Percentiles rank a stretch among this genome's conserved stretches.
Conservation (phyloP, 2,797 vertebrate genomes). For the Silurus aristotelis region DNA sequence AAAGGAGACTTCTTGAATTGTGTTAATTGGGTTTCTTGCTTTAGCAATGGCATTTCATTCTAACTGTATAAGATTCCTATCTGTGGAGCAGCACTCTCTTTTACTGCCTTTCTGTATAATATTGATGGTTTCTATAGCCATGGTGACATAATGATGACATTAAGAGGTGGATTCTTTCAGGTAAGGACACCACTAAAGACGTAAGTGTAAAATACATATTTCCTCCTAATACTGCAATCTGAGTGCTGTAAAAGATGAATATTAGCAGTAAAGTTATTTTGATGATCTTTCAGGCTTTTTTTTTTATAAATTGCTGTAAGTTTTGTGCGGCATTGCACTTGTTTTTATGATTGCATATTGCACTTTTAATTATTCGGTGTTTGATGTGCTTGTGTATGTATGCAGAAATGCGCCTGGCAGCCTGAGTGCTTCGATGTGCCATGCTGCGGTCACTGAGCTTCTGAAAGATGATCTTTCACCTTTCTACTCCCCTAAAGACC, state of each 20-base stretch:
- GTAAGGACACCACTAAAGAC: too few relatives aligned
- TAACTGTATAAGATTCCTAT: too few relatives aligned
- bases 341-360: not conserved
- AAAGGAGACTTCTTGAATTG: too few relatives aligned
- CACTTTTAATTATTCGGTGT: not conserved
- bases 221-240: not conserved
- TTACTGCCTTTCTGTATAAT: too few relatives aligned
- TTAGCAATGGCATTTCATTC: too few relatives aligned
- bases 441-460: constrained; percentile 75
- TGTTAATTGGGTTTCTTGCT: too few relatives aligned
- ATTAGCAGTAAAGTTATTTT: not conserved
- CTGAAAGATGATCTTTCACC: constrained; percentile 79
- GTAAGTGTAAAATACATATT: too few relatives aligned
- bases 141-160: too few relatives aligned
- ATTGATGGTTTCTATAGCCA: too few relatives aligned
- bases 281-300: not conserved
- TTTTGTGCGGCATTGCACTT: not conserved
- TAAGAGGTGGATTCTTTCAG: too few relatives aligned
- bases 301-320: not conserved
- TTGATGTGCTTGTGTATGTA: not conserved
- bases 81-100: too few relatives aligned
- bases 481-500: constrained; percentile 71
- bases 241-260: not conserved
- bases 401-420: constrained; percentile 72
- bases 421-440: constrained; percentile 77